A percentile compares a stretch with the other conserved stretches of the same genome.
Evolutionary conservation across 1,140 invertebrate species (phyloP).

Genomic region (Myzus persicae): DNA sequence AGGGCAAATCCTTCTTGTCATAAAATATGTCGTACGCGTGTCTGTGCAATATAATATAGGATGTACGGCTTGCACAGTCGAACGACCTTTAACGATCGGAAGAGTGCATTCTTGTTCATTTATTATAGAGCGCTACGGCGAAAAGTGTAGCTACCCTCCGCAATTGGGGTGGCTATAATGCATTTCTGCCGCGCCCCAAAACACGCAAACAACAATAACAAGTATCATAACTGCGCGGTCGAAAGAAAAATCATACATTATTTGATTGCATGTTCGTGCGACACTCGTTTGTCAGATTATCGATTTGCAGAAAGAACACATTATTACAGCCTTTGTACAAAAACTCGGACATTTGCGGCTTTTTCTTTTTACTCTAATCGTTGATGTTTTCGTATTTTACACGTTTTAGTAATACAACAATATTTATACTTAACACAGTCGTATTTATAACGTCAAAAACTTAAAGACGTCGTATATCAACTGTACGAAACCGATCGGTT

Average conservation of each 20-base stretch:
- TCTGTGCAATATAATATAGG: background rate
- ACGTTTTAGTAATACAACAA: too few relatives aligned
- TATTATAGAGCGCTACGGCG: background rate
- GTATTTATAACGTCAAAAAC: background rate
- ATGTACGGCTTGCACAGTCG: background rate
- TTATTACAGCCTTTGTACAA: background rate
- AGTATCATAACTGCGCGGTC: conserved; percentile 6
- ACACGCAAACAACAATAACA: conserved; percentile 30
- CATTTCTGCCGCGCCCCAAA: conserved; percentile 32
- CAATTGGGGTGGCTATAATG: conserved; percentile 40
- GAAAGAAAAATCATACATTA: background rate
- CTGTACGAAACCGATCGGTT: background rate
- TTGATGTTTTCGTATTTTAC: background rate
- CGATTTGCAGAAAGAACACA: background rate
- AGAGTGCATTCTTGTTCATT: conserved; percentile 28
- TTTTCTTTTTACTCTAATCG: background rate
- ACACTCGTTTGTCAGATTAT: conserved; percentile 21
- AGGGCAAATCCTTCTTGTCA: background rate
- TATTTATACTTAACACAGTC: background rate
- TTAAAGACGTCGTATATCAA: background rate
- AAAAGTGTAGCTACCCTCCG: conserved; percentile 23
- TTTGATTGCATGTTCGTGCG: conserved; percentile 10
- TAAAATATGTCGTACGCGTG: conserved; percentile 15
- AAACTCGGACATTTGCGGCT: background rate
- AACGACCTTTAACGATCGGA: conserved; percentile 48